Percentiles rank a stretch among this genome's conserved stretches.
phyloP scores from a whole-genome alignment of 2,797 vertebrate species.

The Melanotaenia pygmaea region DNA sequence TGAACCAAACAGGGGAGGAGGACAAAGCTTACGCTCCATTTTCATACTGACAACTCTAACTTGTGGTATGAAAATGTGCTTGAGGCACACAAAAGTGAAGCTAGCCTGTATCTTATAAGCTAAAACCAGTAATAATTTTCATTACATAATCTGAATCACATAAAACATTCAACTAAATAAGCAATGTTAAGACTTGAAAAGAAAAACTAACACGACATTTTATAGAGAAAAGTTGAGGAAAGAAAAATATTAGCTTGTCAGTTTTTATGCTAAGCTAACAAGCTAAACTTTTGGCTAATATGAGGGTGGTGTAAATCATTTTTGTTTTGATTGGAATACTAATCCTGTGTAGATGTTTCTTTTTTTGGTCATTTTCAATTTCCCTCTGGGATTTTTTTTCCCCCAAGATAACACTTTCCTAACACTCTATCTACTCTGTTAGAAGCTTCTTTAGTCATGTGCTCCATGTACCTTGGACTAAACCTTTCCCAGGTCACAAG shows the following conservation, averaged over 20 bases:
- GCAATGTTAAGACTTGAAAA: background rate
- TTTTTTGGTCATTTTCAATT: no score
- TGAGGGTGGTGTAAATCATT: background rate
- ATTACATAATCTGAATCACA: background rate
- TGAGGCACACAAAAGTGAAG: background rate
- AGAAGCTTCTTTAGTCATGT: background rate
- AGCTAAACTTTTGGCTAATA: background rate
- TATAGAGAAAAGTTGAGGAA: background rate
- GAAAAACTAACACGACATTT: background rate
- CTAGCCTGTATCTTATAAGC: background rate
- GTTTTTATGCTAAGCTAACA: background rate
- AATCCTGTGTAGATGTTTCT: background rate
- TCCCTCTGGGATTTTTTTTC: no score
- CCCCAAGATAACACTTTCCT: background rate
- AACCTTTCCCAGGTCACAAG: background rate
- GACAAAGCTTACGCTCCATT: slow-evolving; percentile 39
- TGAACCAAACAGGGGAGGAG: slow-evolving; percentile 31
- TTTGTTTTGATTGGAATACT: background rate
- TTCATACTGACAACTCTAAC: slow-evolving; percentile 1
- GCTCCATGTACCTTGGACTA: background rate
- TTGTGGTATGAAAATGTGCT: background rate
- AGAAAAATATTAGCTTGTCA: background rate
- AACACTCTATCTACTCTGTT: background rate
- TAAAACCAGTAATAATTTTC: background rate
- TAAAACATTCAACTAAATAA: background rate